Conservation (phyloP, 2,888 invertebrate species). For the Lithophane semibrunnea region DNA sequence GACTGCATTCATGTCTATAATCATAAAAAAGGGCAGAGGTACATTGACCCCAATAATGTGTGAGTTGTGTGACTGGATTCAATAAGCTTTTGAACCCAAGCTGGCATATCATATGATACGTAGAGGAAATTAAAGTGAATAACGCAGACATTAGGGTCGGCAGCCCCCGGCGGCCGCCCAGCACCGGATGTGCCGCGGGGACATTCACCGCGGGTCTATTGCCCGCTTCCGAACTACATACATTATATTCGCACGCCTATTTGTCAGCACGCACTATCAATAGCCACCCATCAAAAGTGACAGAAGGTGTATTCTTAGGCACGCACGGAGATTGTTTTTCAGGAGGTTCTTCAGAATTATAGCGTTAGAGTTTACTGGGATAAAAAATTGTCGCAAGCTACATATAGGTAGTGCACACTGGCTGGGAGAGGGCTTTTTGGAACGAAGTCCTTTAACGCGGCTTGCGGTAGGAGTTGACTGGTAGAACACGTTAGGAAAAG, state of each 20-base stretch:
- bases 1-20: background rate
- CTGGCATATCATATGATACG: constrained; percentile 40
- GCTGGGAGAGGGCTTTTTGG: background rate
- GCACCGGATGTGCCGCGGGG: constrained; percentile 29
- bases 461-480: background rate
- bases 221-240: constrained; percentile 58
- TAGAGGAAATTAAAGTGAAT: constrained; percentile 52
- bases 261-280: constrained; percentile 38
- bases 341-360: background rate
- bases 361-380: no score
- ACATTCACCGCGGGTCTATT: constrained; percentile 59
- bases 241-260: constrained; percentile 52
- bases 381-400: no score
- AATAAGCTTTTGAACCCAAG: constrained; percentile 17
- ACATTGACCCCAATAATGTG: constrained; percentile 29
- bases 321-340: background rate
- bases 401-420: no score
- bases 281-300: background rate
- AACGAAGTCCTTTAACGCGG: background rate
- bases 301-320: constrained; percentile 2
- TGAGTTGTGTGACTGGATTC: background rate
- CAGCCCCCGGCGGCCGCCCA: constrained; percentile 7
- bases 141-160: constrained; percentile 23
- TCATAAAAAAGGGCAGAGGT: constrained; percentile 15
- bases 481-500: background rate